Conservation (phyloP, 2,888 invertebrate genomes). For the Deilephila elpenor region DNA sequence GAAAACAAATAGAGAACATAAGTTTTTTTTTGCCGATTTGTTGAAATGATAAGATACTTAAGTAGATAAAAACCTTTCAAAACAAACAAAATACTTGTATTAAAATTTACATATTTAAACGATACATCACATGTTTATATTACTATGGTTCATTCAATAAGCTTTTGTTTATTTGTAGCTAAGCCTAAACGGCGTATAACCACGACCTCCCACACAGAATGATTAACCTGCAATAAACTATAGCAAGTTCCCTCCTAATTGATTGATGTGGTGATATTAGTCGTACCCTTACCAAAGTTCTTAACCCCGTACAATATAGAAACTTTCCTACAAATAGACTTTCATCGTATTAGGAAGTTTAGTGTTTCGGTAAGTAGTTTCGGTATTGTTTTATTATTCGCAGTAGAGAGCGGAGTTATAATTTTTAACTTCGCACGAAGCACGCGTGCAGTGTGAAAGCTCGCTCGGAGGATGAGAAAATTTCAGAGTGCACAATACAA, state of each 20-base stretch:
- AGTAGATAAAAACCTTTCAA: too few relatives aligned
- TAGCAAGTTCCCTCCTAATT: conserved; percentile 50
- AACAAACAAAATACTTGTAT: too few relatives aligned
- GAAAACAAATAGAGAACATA: too few relatives aligned
- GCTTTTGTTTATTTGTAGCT: not conserved
- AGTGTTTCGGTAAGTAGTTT: not conserved
- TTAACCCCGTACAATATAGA: conserved; percentile 2
- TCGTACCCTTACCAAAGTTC: not conserved
- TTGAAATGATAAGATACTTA: too few relatives aligned
- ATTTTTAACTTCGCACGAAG: conserved; percentile 5
- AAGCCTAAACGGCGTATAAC: conserved; percentile 10
- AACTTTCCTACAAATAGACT: conserved; percentile 23
- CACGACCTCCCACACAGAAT: not conserved
- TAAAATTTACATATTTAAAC: not conserved
- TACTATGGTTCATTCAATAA: not conserved
- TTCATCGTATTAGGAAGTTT: not conserved
- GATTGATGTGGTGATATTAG: conserved; percentile 56
- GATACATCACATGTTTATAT: not conserved
- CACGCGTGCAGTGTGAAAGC: conserved; percentile 49
- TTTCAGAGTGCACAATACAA: conserved; percentile 76
- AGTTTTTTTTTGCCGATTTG: too few relatives aligned
- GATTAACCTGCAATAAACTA: conserved; percentile 51
- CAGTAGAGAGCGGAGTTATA: not conserved
- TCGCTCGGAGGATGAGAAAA: conserved; percentile 68
- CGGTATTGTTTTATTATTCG: not conserved